Percentiles rank a stretch among this genome's conserved stretches.
Evolutionary conservation across 2,113 vertebrate genomes (phyloP).

Genomic region (Cairina moschata): DNA sequence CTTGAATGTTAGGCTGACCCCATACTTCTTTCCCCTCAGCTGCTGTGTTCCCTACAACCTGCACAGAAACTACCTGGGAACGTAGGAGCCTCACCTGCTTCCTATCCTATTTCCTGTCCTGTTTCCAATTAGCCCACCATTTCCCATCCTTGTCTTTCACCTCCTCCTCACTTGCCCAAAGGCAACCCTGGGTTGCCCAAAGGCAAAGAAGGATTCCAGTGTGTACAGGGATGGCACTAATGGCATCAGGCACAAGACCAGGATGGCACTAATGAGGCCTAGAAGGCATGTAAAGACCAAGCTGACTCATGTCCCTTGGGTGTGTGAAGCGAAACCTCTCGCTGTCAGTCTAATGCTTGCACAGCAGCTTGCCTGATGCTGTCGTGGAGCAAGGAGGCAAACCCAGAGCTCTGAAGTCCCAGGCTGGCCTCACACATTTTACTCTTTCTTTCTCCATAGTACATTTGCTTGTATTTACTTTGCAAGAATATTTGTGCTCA

Average conservation of each 20-base stretch:
- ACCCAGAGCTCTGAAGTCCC: neutral
- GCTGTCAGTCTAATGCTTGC: neutral
- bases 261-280: neutral
- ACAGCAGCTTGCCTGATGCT: neutral
- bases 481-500: neutral
- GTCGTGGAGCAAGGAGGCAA: neutral
- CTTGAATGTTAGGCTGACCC: neutral
- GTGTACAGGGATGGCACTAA: neutral
- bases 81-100: neutral
- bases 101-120: neutral
- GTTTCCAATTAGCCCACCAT: neutral
- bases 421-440: rapidly evolving
- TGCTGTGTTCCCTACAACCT: rapidly evolving
- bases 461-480: neutral
- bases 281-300: neutral
- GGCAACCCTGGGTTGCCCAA: neutral
- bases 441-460: neutral
- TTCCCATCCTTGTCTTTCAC: neutral
- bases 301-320: neutral
- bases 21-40: neutral
- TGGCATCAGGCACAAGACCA: too few relatives aligned
- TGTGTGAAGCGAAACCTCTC: neutral
- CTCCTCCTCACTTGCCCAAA: rapidly evolving
- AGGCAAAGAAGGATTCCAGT: neutral
- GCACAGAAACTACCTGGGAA: neutral